Base-by-base conservation (phyloP, 2,888 invertebrate species). In the Mamestra brassicae region DNA sequence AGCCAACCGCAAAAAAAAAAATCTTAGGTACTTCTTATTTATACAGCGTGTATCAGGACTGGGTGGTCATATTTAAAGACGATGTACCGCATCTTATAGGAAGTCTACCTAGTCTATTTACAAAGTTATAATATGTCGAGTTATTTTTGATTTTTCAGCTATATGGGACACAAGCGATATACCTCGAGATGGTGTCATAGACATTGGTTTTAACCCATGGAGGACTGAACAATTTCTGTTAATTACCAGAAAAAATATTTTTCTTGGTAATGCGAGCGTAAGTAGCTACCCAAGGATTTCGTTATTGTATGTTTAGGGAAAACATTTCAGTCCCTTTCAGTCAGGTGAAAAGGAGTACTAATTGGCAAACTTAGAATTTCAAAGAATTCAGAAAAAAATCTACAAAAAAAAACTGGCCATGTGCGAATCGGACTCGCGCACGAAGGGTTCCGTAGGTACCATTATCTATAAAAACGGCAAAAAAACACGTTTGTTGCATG, bases 201-300 rank as follows among this genome's bases (percentile, higher is more conserved):
- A 89, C 1, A 91, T 96, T 89, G 90, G 86, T 1, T 96, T 96
- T 78, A 92, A 95, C 87, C 92, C 97, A 60, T 57, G 86, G 76
- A 87, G 93, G 84, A 88, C 95, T 38, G 82, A 90, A 71, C 94
- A 95, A 81, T 94, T 95, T 84, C 75, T 94, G 26, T 65, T 96
- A 55, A 85, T 96, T 89, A 94, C 95, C 2, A 94, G 92, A 81
- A 79, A 80, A 5, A 93, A 93, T 66, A 91, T 96, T 80, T 95
- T 91, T 93, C 90, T 96, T 45, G 95, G 96, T 0, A 60, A 89
- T 8, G 89, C 94, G 15, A 87, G 84, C 60, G 96, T 96, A 71
- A 91, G 94, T 76, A 34, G 5, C 4, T 54, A 10, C 5, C 3
- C 11, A 36, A 63, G 4, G 47, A 10, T 36, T 47, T 62, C 5